Conservation (phyloP, 2,113 vertebrate genomes). For the Cottus gobio region DNA sequence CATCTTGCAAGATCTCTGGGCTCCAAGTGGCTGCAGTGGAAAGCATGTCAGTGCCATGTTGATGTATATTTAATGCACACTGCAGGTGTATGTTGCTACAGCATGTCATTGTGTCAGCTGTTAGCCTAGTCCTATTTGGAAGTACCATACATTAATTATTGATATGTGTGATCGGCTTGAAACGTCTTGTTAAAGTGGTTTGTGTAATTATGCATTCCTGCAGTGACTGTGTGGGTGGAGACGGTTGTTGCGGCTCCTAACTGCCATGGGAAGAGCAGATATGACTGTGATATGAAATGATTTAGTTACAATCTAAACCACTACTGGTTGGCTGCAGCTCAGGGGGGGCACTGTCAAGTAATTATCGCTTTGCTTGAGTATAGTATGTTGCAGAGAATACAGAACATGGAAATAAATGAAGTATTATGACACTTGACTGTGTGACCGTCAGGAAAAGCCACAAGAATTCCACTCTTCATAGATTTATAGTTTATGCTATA, state of each 20-base stretch:
- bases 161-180: conserved; percentile 19
- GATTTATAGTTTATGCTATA: conserved; percentile 59
- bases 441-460: conserved; percentile 55
- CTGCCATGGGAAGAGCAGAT: conserved; percentile 74
- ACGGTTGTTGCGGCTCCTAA: conserved; percentile 63
- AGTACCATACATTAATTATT: background rate
- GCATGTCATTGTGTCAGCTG: background rate
- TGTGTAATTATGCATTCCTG: conserved; percentile 63
- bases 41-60: background rate
- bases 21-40: conserved; percentile 5
- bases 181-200: conserved; percentile 27
- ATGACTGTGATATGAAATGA: conserved; percentile 74
- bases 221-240: conserved; percentile 60
- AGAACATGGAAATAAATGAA: conserved; percentile 10
- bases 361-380: conserved; percentile 34
- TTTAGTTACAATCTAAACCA: conserved; percentile 75
- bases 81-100: conserved; percentile 11
- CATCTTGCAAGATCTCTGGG: conserved; percentile 7
- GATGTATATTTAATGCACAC: conserved; percentile 24
- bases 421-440: conserved; percentile 44
- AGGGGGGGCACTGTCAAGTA: no score
- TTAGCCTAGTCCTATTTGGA: background rate
- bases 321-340: conserved; percentile 70
- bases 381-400: conserved; percentile 18
- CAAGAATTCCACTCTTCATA: conserved; percentile 66